Conservation (phyloP, 2,888 invertebrate genomes). For the Achlya flavicornis region DNA sequence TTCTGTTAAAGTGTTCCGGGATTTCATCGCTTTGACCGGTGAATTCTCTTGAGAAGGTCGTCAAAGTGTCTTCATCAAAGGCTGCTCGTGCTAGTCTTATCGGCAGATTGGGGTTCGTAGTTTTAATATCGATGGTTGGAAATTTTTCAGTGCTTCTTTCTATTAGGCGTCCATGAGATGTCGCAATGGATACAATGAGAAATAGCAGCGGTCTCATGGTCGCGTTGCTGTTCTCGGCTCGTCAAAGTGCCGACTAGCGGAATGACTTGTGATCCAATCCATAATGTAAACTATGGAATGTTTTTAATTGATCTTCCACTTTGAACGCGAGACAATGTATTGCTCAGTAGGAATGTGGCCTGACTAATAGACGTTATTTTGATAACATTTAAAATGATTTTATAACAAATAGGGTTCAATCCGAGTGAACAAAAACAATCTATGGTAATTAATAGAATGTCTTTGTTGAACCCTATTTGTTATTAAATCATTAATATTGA, state of each 20-base stretch:
- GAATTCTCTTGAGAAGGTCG: constrained; percentile 44
- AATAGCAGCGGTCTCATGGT: constrained; percentile 51
- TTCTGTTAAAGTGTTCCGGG: constrained; percentile 30
- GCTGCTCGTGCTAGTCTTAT: constrained; percentile 46
- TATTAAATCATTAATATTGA: too few relatives aligned
- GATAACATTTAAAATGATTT: constrained; percentile 24
- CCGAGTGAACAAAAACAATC: not conserved
- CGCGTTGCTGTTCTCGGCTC: constrained; percentile 36
- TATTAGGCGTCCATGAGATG: constrained; percentile 45
- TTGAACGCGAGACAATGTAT: constrained; percentile 52
- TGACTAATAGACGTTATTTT: constrained; percentile 49
- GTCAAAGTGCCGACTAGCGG: constrained; percentile 49
- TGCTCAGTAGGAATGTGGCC: constrained; percentile 37
- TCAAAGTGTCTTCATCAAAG: constrained; percentile 35
- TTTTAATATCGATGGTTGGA: constrained; percentile 33
- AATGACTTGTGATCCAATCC: constrained; percentile 44
- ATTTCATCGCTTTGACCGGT: constrained; percentile 37
- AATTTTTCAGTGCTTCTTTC: constrained; percentile 47
- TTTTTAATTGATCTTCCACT: constrained; percentile 56
- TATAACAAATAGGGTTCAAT: constrained; percentile 14
- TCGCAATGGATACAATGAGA: constrained; percentile 33
- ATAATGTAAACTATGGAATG: constrained; percentile 62
- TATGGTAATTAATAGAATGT: too few relatives aligned
- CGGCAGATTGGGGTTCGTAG: constrained; percentile 36
- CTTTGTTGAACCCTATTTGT: too few relatives aligned